These are phyloP conservation scores for Plutomurus gul DNA, from an alignment of 1,140 invertebrate species.

Conservation along the genomic window DNA sequence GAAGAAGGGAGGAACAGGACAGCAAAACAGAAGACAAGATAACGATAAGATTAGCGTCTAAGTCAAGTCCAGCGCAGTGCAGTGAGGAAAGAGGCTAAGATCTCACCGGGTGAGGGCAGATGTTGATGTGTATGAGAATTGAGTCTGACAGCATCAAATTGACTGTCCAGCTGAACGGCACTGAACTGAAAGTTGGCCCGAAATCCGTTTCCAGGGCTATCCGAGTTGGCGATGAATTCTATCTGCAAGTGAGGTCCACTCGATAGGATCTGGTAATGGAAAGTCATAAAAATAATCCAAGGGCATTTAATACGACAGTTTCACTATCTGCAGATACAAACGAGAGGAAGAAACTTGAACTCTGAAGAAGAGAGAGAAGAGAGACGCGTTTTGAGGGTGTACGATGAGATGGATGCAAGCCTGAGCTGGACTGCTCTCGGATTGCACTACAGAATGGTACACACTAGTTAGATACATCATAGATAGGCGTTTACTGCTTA, in stretches of 20 bases:
- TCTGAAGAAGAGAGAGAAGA: too few relatives aligned
- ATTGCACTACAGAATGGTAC: too few relatives aligned
- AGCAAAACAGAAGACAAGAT: not conserved
- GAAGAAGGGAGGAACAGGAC: not conserved
- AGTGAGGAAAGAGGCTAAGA: constrained; percentile 13
- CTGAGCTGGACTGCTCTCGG: too few relatives aligned
- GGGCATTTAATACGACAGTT: constrained; percentile 24
- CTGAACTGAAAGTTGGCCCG: constrained; percentile 78
- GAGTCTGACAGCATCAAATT: constrained; percentile 30
- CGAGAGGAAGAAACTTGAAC: too few relatives aligned
- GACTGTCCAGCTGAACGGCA: constrained; percentile 49
- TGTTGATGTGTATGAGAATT: constrained; percentile 36
- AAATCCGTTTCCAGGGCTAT: constrained; percentile 81
- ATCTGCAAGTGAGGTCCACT: constrained; percentile 77
- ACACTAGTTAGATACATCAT: too few relatives aligned
- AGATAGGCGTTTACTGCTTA: too few relatives aligned
- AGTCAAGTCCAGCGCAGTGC: not conserved
- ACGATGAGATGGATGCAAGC: too few relatives aligned
- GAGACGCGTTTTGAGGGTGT: too few relatives aligned
- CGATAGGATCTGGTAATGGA: constrained; percentile 62
- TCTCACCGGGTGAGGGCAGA: constrained; percentile 39
- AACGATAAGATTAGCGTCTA: too few relatives aligned
- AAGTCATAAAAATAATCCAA: constrained; percentile 35
- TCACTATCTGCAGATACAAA: too few relatives aligned
- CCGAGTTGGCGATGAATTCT: constrained; percentile 80